Base-by-base conservation (phyloP, 1,140 invertebrate species). In the Apis cerana region DNA sequence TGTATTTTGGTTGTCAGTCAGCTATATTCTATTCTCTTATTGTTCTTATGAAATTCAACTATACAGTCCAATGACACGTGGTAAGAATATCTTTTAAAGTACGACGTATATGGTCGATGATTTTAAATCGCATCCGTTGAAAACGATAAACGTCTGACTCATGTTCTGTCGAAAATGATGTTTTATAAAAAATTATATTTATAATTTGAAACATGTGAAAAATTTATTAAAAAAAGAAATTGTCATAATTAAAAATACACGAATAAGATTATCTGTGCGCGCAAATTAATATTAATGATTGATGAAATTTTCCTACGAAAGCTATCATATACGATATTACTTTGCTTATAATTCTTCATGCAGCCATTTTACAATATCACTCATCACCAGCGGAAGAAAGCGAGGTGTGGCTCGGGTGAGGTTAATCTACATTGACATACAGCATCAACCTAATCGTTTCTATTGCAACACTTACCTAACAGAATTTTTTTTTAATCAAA, bases 361-460 rank as follows among this genome's bases (percentile, higher is more conserved):
- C 71, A 81, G 71, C 79, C 79, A 81, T 81, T 81, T 81, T 81
- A 81, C 48, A 4, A 5, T 59, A 79, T 79, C 76, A 43, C 33
- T 43, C 4, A 10, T 58, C 21, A 43, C 33, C 61, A 62, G 52
- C 71, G 43, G 33, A 75, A 67, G 70, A 80, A 80, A 80, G 70
- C 59, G 61, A 80, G 70, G 79, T 75, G 71, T 81, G 71, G 79
- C 79, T 75, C 21, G 23, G 13, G 50, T 43, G 54, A 52, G n/a
- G 48, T 58, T 80, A 80, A 79, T 79, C 58, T 54, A 80, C 58
- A 59, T 23, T 43, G 21, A 43, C 58, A 72, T 21, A 62, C 71
- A 54, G 58, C 76, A 58, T 68, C 67, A 72, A 80, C 65, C 77
- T 80, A 80, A 80, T 80, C 48, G 19, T 33, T 80, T 80, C 58